Evolutionary conservation across 1,140 invertebrate genomes (phyloP), one percentile per base, ranked within the genome.

Genomic region (Ectropis grisescens): DNA sequence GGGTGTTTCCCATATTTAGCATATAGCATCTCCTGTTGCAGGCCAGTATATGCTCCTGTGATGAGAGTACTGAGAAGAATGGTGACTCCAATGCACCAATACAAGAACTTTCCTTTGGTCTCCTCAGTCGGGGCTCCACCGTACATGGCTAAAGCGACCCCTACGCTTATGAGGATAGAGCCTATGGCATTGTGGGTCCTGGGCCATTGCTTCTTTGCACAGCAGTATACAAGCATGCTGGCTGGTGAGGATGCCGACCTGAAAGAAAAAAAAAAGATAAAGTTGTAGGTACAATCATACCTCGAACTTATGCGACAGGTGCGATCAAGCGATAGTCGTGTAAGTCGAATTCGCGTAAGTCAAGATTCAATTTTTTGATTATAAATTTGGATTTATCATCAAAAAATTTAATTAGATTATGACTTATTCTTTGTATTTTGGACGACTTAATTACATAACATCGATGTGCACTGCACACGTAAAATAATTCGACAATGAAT

Each of bases 211-310:
- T 58, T 66, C 31, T 76, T 72, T n/a, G 52, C 47, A 39, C 47
- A 62, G 54, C 72, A 78, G 8, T 66, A 70, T 1, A 78, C 69
- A 33, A 78, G 11, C 69, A 78, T 74, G 33, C 72, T 75, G 13
- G 68, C 67, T 12, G 72, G 72, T 13, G 72, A 76, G 12, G 75
- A 71, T 7, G 72, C 72, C 11, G 75, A 81, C 39, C 75, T 81
- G 48, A 27, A 66, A 60, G 42, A 11, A 29, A 29, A 41, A 19
- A 33, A 29, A 11, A n/a, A n/a, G n/a, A n/a, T n/a, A n/a, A n/a
- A n/a, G n/a, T n/a, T n/a, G n/a, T 27, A 19, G 7, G 3, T 14
- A 26, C 9, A 28, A 24, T 29, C 11, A 4, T 22, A n/a, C n/a
- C n/a, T n/a, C n/a, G n/a, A n/a, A n/a, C n/a, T n/a, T n/a, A n/a